Evolutionary conservation across 2,113 vertebrate genomes (phyloP), one percentile per base, ranked within the genome.

Genomic region (Stegostoma tigrinum): DNA sequence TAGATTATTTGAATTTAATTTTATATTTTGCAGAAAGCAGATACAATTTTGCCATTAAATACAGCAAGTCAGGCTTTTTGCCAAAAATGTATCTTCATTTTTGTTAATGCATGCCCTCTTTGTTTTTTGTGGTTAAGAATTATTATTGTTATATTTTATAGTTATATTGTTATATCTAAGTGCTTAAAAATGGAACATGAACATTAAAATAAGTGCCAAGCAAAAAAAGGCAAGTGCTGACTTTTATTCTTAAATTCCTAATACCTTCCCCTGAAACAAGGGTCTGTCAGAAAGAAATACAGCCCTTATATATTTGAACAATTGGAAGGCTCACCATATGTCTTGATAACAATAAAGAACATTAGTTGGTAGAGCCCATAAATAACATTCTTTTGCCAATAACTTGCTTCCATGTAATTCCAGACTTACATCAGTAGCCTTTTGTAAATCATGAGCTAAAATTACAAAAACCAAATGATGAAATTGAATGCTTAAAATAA

Each of bases 1-100:
- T 86, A 61, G 55, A 64, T 91, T 64, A 64, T 64, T 91, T 91
- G 87, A 15, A 64, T 27, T 91, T 91, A 91, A 61, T 91, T 64
- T 91, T 61, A 91, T 91, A 91, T 91, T 91, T 91, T 91, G 87
- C 30, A 64, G 52, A 91, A 61, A n/a, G 87, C 87, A 91, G 87
- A 30, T 64, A 34, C 55, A n/a, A 91, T 91, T 64, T 91, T 91
- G 30, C 27, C 48, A 90, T 52, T 64, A 34, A 55, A 6, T 89
- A 30, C 34, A 30, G 52, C 27, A 64, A 90, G 87, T 90, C 17
- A 90, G 48, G 52, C 87, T 34, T 55, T 64, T 12, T 34, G 27
- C 15, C 87, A n/a, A n/a, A 34, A 91, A 61, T 2, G 30, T n/a
- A 91, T 30, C 5, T n/a, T 87, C 7, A 87, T 52, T 27, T 7